A percentile compares a stretch with the other conserved stretches of the same genome.
Evolutionary conservation across 1,140 invertebrate species (phyloP).

Genomic region (Diabrotica undecimpunctata): DNA sequence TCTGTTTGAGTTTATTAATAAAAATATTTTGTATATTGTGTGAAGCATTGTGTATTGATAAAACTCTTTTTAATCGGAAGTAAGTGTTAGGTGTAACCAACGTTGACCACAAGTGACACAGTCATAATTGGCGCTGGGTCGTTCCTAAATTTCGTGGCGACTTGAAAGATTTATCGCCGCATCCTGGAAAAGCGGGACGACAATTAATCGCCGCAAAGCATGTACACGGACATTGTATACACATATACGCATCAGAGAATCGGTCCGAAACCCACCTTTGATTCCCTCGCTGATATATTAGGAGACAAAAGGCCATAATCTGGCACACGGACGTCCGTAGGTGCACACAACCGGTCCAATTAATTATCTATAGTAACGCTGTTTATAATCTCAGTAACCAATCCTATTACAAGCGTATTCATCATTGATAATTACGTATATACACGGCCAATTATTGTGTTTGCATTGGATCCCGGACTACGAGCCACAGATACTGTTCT

Average conservation of each 20-base stretch:
- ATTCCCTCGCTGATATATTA: slow-evolving; percentile 23
- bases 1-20: too few species aligned
- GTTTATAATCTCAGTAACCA: slow-evolving; percentile 27
- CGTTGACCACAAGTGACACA: too few species aligned
- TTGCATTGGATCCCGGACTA: neutral
- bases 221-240: neutral
- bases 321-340: slow-evolving; percentile 29
- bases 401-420: slow-evolving; percentile 28
- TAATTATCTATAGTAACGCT: slow-evolving; percentile 34
- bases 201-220: neutral
- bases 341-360: slow-evolving; percentile 29
- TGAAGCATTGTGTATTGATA: too few species aligned
- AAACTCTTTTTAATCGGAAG: too few species aligned
- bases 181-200: neutral
- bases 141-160: neutral
- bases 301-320: slow-evolving; percentile 28
- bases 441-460: slow-evolving; percentile 22
- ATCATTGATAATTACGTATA: slow-evolving; percentile 33
- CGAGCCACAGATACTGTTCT: neutral
- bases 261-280: slow-evolving; percentile 12
- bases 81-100: too few species aligned
- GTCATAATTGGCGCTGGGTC: neutral
- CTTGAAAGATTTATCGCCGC: neutral
- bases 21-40: too few species aligned
- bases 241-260: slow-evolving; percentile 9